Evolutionary conservation across 1,140 invertebrate genomes (phyloP).

Genomic region (Armadillidium nasatum): DNA sequence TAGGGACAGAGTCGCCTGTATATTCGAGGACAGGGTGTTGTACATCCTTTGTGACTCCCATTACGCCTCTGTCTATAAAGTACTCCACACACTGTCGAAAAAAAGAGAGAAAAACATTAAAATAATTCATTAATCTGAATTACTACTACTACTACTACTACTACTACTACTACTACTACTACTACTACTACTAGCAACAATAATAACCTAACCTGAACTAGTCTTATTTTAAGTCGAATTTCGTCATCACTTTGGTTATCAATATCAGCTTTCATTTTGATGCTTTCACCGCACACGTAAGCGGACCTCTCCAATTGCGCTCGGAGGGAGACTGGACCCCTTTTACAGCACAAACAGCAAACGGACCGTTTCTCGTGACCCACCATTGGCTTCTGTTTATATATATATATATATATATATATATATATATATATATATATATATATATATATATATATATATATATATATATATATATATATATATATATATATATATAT

Average conservation of each 20-base stretch:
- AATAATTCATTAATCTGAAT: too few relatives aligned
- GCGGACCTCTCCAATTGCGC: constrained; percentile 68
- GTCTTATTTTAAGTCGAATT: constrained; percentile 63
- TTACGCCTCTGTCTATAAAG: constrained; percentile 72
- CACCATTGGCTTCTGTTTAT: too few relatives aligned
- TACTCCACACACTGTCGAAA: constrained; percentile 67
- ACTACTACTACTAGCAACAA: too few relatives aligned
- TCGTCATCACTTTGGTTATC: constrained; percentile 73
- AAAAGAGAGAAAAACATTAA: too few relatives aligned
- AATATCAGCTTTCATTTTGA: constrained; percentile 68
- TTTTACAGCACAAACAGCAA: constrained; percentile 71
- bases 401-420: too few relatives aligned
- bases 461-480: too few relatives aligned
- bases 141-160: too few relatives aligned
- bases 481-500: too few relatives aligned
- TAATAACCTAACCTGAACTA: constrained; percentile 69
- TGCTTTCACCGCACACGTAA: constrained; percentile 74
- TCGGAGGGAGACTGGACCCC: constrained; percentile 64
- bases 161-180: background rate
- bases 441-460: too few relatives aligned
- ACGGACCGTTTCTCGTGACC: constrained; percentile 64
- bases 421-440: too few relatives aligned
- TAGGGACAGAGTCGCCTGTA: constrained; percentile 60
- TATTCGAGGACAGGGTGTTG: constrained; percentile 70
- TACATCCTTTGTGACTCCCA: constrained; percentile 67